Conservation (phyloP, 1,140 invertebrate genomes). For the Stegodyphus mimosarum region DNA sequence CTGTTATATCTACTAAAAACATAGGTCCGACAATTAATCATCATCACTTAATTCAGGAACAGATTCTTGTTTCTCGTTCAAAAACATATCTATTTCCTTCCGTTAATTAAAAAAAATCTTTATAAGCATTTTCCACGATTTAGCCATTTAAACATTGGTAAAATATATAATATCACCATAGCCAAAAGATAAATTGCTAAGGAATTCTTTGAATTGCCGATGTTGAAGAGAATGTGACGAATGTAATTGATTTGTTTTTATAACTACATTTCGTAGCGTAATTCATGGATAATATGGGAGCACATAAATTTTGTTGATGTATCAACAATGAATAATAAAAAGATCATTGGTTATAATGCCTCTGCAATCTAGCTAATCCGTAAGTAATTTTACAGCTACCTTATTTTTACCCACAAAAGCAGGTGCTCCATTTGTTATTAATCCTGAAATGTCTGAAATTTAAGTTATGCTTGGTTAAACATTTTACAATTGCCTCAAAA, state of each 20-base stretch:
- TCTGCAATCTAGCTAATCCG: background rate
- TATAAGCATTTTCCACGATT: conserved; percentile 1
- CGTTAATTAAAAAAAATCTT: background rate
- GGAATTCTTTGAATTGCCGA: conserved; percentile 10
- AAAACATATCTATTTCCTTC: background rate
- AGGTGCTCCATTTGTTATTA: background rate
- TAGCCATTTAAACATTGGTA: background rate
- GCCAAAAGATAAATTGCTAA: background rate
- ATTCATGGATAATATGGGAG: conserved; percentile 5
- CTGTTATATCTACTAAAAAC: background rate
- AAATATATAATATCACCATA: background rate
- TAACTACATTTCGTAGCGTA: background rate
- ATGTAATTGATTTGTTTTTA: conserved; percentile 2
- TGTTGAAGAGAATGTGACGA: background rate
- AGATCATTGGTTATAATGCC: background rate
- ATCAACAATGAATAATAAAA: conserved; percentile 9
- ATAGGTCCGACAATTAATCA: background rate
- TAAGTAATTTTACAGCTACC: background rate
- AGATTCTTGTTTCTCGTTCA: background rate
- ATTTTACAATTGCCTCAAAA: background rate
- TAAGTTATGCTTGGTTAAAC: background rate
- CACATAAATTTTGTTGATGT: conserved; percentile 26
- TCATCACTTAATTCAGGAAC: background rate
- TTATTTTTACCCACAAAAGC: background rate
- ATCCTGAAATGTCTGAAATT: background rate